Base-by-base conservation (phyloP, 2,113 vertebrate species). In the Clarias batrachus region DNA sequence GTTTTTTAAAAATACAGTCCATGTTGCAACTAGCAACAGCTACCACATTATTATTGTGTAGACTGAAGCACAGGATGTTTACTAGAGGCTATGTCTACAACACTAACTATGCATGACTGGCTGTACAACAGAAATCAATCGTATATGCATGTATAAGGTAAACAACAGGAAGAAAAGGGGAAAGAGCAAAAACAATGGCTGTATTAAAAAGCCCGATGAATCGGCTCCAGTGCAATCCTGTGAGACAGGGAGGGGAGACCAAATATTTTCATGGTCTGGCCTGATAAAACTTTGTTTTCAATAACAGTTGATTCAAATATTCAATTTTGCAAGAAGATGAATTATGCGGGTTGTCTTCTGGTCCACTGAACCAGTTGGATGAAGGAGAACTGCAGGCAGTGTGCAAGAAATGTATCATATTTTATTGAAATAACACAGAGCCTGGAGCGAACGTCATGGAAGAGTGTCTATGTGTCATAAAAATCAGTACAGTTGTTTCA, bases 61-160 rank as follows among this genome's bases (percentile, higher is more conserved):
- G 80, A 76, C 66, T 82, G 33, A 59, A 86, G 27, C 48, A 56
- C 87, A 86, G 86, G 86, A 89, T 88, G 86, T 90, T 90, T 87
- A 87, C 41, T 65, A 82, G 13, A 68, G 66, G 48, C 65, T 83
- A 81, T 83, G 79, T 27, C 83, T 82, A 37, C 86, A 82, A 62
- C 56, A 77, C 76, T 60, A 62, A 82, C 62, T 57, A 79, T 66
- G 41, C 23, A 41, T 85, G 60, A 81, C 71, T 54, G 52, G 62
- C 78, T 56, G 30, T 77, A 66, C 60, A 30, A 59, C 73, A 90
- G 56, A 66, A 66, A 85, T 86, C 56, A 77, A 86, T 84, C 66
- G 83, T 83, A 78, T 56, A 88, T 57, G 79, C 79, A 68, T 66
- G 33, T 25, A 85, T 66, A 86, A 86, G 8, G 41, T 85, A 85